Conservation (phyloP, 2,797 vertebrate genomes). For the Silurus aristotelis region DNA sequence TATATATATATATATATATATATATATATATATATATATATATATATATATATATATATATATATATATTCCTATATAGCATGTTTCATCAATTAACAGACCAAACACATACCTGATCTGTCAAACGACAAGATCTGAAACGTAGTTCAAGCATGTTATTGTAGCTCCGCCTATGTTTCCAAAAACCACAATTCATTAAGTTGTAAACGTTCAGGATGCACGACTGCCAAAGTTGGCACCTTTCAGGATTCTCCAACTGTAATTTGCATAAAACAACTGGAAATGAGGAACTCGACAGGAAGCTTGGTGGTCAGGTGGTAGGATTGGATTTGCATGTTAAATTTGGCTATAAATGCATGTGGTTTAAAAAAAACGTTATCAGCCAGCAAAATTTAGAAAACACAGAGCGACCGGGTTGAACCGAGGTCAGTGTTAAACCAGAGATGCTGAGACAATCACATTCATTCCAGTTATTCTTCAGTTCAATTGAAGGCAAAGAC, state of each 20-base stretch:
- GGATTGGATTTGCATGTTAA: constrained; percentile 14
- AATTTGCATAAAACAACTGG: constrained; percentile 29
- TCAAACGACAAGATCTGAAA: neutral
- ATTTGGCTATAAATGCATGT: constrained; percentile 13
- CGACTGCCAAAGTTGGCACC: neutral
- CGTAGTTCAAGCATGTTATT: neutral
- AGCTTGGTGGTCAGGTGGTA: constrained; percentile 13
- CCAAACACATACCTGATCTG: neutral
- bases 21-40: too few species aligned
- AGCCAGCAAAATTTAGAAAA: neutral
- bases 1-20: too few species aligned
- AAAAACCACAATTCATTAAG: neutral
- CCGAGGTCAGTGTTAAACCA: neutral
- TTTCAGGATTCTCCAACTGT: constrained; percentile 17
- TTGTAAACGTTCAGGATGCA: constrained; percentile 4
- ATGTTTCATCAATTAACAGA: neutral
- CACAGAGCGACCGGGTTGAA: neutral
- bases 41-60: too few species aligned
- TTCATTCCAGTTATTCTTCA: neutral
- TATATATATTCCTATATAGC: too few species aligned
- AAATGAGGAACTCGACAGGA: constrained; percentile 8
- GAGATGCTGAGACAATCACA: neutral
- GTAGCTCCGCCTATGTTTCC: neutral
- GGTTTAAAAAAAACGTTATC: neutral
- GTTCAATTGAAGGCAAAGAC: neutral